phyloP scores from a whole-genome alignment of 2,113 vertebrate genomes.

The Chaetorhynchus papuensis region DNA sequence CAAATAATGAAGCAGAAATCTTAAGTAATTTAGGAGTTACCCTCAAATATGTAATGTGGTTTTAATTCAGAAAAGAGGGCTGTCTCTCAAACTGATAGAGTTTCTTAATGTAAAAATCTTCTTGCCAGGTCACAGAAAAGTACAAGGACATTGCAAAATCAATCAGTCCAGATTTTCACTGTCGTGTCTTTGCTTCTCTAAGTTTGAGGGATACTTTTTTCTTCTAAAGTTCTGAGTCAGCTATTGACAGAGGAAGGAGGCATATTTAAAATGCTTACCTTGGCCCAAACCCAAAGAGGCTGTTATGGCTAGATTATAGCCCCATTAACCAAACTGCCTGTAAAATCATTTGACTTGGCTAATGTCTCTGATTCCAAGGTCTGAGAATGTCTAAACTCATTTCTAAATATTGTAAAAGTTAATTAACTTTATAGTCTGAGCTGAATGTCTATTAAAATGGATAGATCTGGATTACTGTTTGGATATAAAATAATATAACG shows the following conservation, averaged over 20 bases:
- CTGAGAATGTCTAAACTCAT: not conserved
- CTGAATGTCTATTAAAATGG: not conserved
- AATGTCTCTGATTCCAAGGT: slow-evolving; percentile 13
- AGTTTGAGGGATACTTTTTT: not conserved
- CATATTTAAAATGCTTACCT: not conserved
- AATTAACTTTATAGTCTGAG: slow-evolving; percentile 27
- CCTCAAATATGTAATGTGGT: not conserved
- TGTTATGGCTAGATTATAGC: not conserved
- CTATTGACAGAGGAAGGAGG: not conserved
- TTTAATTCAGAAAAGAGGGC: not conserved
- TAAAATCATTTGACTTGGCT: slow-evolving; percentile 28
- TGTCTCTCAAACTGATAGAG: not conserved
- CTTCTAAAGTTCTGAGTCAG: not conserved
- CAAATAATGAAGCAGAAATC: not conserved
- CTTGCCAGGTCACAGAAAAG: not conserved
- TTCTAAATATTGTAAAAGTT: slow-evolving; percentile 45
- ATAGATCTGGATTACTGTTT: not conserved
- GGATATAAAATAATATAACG: not conserved
- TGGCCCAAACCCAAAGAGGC: not conserved
- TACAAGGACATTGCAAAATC: not conserved
- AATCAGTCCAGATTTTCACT: not conserved
- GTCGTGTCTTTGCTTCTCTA: not conserved
- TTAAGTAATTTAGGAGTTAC: not conserved
- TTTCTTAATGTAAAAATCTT: not conserved
- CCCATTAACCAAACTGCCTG: slow-evolving; percentile 26